These are phyloP conservation scores for Poicephalus meyeri DNA, from an alignment of 2,113 vertebrate genomes.

Conservation along the genomic window DNA sequence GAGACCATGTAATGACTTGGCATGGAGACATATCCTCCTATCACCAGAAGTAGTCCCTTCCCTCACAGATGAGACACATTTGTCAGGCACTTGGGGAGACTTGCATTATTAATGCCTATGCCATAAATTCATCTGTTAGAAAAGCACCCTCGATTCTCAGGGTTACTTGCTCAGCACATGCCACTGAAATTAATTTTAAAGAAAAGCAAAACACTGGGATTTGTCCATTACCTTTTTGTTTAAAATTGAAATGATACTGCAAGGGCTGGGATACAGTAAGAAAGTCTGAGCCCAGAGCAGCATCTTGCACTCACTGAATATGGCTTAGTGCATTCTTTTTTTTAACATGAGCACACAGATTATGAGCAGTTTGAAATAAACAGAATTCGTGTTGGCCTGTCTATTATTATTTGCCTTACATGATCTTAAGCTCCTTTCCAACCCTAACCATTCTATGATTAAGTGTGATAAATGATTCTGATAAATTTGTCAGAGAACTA, in stretches of 20 bases:
- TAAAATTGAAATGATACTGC: neutral
- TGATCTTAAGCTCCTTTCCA: neutral
- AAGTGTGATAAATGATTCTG: neutral
- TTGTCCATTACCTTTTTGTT: neutral
- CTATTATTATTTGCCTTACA: neutral
- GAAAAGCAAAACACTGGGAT: neutral
- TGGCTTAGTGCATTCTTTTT: neutral
- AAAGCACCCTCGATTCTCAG: neutral
- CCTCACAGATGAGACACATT: neutral
- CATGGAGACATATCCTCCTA: neutral
- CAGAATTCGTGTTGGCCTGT: neutral
- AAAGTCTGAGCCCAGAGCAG: neutral
- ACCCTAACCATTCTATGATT: neutral
- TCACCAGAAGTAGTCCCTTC: neutral
- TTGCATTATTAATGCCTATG: neutral
- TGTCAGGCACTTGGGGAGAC: neutral
- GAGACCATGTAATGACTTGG: slow-evolving; percentile 44
- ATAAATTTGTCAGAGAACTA: slow-evolving; percentile 1
- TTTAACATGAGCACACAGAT: neutral
- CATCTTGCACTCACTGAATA: neutral
- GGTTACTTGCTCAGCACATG: neutral
- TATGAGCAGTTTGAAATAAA: neutral
- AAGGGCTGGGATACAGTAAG: neutral
- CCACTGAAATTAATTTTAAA: neutral
- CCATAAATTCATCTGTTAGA: neutral